Evolutionary conservation across 2,113 vertebrate genomes (phyloP).

Genomic region (Cebus imitator): DNA sequence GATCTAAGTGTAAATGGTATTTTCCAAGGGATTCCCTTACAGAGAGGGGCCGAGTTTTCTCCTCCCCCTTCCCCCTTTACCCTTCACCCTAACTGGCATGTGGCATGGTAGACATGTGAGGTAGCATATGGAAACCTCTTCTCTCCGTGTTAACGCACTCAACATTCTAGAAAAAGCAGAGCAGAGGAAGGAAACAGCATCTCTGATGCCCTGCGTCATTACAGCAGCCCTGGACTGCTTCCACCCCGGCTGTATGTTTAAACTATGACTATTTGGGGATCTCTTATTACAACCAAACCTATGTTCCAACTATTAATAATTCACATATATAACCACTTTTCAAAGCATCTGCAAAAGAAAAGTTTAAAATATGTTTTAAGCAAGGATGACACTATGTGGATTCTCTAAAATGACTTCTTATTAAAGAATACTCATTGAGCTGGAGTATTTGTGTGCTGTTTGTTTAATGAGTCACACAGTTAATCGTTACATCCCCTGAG

Average conservation of each 20-base stretch:
- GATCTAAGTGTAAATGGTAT: not conserved
- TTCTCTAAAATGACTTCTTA: constrained; percentile 1
- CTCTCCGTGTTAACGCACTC: not conserved
- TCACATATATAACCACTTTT: not conserved
- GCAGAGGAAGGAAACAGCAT: not conserved
- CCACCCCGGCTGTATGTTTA: not conserved
- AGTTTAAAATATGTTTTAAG: constrained; percentile 1
- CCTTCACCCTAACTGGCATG: not conserved
- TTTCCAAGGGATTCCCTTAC: not conserved
- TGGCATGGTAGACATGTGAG: not conserved
- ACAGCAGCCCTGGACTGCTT: not conserved
- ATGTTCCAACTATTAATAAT: not conserved
- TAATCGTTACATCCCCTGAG: constrained; percentile 31
- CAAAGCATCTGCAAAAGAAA: not conserved
- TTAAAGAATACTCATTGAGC: not conserved
- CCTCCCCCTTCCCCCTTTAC: not conserved
- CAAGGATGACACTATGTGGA: constrained; percentile 9
- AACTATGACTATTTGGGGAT: not conserved
- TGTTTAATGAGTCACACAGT: constrained; percentile 37
- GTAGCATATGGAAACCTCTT: not conserved
- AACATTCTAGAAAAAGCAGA: not conserved
- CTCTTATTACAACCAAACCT: not conserved
- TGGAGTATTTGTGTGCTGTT: not conserved
- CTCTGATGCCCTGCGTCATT: not conserved
- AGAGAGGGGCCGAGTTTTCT: not conserved